Evolutionary conservation across 2,888 invertebrate genomes (phyloP), one percentile per base, ranked within the genome.

Genomic region (Epistrophe grossulariae): DNA sequence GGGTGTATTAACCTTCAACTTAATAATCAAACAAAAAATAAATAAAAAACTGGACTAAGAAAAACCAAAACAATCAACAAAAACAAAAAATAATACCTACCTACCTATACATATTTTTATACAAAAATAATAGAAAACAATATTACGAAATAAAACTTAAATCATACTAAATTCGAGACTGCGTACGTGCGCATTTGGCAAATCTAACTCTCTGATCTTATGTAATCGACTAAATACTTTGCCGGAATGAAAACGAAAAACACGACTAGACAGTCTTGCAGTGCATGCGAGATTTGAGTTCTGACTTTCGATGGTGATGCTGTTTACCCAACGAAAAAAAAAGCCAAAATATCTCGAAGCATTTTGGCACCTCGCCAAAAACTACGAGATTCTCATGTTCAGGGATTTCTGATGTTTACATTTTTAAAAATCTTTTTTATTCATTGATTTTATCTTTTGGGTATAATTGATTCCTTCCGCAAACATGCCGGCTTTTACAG

Each of bases 311-410:
- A 64, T 28, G 28, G 5, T 7, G 17, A 52, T n/a, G 5, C 9
- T 43, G 43, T 64, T 35, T 68, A 62, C 62, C 31, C 7, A 31
- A 17, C 7, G 11, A 64, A 28, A 3, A 48, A 45, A 62, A 40
- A 45, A 17, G 28, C 55, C 38, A 84, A 68, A 68, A 64, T 52
- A 72, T 72, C 78, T 57, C 35, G 50, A 66, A 45, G 60, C 79
- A 55, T 38, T 45, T 70, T 78, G 83, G 83, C 83, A 45, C 28
- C 60, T 45, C 28, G 68, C 83, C 78, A 83, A 55, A 24, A 55
- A 68, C 66, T 68, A 68, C 60, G 45, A 66, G 38, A 24, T 45
- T 50, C 64, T 40, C 64, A 57, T 77, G 72, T 66, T 74, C 52
- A 52, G 28, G 48, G 64, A 73, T 73, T 66, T 66, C 6, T 19